phyloP scores from a whole-genome alignment of 2,797 vertebrate genomes.

The Poecilia velifera region DNA sequence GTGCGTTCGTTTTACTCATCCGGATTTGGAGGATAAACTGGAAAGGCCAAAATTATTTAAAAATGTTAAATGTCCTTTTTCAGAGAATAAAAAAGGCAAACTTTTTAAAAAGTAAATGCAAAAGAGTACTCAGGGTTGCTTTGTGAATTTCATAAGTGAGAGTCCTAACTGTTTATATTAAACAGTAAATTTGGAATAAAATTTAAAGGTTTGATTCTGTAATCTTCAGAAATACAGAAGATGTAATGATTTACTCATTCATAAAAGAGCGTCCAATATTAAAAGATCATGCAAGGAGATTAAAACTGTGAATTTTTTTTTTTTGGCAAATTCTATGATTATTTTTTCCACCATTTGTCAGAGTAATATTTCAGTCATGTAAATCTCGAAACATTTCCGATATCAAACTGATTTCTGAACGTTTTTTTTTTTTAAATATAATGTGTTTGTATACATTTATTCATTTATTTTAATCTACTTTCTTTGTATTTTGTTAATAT shows the following conservation, averaged over 20 bases:
- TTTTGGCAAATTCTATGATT: not conserved
- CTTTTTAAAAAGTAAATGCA: not conserved
- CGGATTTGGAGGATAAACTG: not conserved
- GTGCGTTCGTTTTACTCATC: constrained; percentile 45
- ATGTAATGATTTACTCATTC: not conserved
- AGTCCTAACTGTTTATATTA: not conserved
- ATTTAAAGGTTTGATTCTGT: no score
- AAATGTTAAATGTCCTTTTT: not conserved
- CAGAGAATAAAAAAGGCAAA: not conserved
- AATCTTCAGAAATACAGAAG: not conserved
- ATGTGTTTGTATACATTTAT: not conserved
- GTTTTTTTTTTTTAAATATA: not conserved
- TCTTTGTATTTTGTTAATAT: not conserved
- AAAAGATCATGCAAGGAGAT: not conserved
- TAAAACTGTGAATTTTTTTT: not conserved
- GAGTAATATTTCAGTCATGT: not conserved
- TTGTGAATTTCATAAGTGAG: not conserved
- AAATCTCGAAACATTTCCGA: not conserved
- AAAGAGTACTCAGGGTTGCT: not conserved
- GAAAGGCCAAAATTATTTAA: not conserved
- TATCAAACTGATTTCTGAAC: not conserved
- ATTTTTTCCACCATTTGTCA: not conserved
- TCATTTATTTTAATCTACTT: not conserved
- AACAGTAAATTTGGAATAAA: not conserved
- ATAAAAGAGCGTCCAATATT: not conserved